Evolutionary conservation across 2,797 vertebrate genomes (phyloP), one percentile per base, ranked within the genome.

Genomic region (Protosalanx chinensis): DNA sequence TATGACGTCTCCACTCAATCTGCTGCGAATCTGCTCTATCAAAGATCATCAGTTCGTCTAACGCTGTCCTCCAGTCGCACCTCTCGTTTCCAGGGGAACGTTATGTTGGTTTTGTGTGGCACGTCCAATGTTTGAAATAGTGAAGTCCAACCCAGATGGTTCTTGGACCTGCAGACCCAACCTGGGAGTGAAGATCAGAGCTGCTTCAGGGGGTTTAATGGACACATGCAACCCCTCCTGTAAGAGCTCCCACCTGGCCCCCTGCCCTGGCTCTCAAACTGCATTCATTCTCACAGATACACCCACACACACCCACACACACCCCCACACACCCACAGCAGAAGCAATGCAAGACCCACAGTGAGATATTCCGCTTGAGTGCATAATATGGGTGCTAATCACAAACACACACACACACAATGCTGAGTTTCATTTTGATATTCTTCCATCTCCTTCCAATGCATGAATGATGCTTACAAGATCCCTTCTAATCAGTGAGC

Each of bases 111-210:
- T 84, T 33, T n/a, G 30, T 53, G 18, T 23, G 53, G 8, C 82
- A 78, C 79, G 84, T 77, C 23, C 72, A 29, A 41, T 41, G 37
- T 41, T 27, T 27, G 23, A 27, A 27, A 27, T 27, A 27, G 23
- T 27, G 23, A 27, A 27, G 37, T 10, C 67, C 37, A 59, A 76
- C 76, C 81, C 73, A 85, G 74, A 86, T 75, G 76, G 84, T 84
- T 82, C 81, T 27, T 74, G 79, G 77, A 84, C 82, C 89, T 85
- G 82, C 78, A 72, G 78, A 73, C 82, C 81, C 78, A 84, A 87
- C 85, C 85, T 84, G 67, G 35, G 72, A 60, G 77, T 76, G 72
- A 82, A 78, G 82, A 79, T 59, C 16, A 74, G 63, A 71, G 67
- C 76, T 81, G 79, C 75, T 53, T 68, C 37, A 69, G 72, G 72